These are phyloP conservation scores for Eupleurogrammus muticus DNA, from an alignment of 2,797 vertebrate genomes.

Conservation along the genomic window DNA sequence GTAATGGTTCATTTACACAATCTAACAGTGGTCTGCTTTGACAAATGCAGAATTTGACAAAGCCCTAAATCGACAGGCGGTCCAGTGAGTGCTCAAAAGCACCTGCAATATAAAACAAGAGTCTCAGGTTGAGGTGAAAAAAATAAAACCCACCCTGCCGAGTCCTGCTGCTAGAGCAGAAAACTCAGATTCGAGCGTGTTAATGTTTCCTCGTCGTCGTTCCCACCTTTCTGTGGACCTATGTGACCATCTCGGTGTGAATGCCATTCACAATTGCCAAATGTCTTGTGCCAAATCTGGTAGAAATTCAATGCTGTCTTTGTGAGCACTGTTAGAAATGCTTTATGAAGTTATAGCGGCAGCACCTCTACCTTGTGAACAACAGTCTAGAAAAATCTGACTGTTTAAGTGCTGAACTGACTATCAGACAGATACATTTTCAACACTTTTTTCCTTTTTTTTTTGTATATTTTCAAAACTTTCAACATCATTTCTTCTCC, in stretches of 20 bases:
- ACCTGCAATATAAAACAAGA: slow-evolving; percentile 15
- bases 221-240: neutral
- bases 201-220: neutral
- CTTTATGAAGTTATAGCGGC: neutral
- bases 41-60: neutral
- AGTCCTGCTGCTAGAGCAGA: slow-evolving; percentile 3
- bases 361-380: neutral
- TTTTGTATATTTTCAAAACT: neutral
- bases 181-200: slow-evolving; percentile 13
- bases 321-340: neutral
- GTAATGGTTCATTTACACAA: slow-evolving; percentile 1
- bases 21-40: neutral
- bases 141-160: neutral
- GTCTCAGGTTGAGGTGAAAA: slow-evolving; percentile 12
- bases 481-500: neutral
- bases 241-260: neutral
- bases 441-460: slow-evolving; percentile 1
- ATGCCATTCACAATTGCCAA: neutral
- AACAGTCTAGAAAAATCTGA: neutral
- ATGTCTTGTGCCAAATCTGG: neutral
- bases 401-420: neutral
- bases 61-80: neutral
- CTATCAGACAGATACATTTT: neutral
- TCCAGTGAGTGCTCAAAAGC: neutral
- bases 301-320: neutral